These are phyloP conservation scores for Rhincodon typus DNA, from an alignment of 2,797 vertebrate species.

Conservation along the genomic window DNA sequence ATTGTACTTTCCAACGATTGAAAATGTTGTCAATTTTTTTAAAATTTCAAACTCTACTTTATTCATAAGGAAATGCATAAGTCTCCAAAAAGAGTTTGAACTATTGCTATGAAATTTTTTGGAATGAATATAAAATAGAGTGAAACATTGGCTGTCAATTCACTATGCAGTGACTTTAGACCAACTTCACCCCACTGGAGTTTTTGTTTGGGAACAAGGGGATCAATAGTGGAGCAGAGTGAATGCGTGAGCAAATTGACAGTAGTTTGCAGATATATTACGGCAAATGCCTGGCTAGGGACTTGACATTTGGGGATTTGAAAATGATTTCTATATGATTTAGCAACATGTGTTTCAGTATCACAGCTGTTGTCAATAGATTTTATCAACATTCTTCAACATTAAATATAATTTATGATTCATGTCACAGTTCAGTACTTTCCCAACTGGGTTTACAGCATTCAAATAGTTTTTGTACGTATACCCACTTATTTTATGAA, in stretches of 20 bases:
- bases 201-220: background rate
- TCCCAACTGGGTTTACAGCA: background rate
- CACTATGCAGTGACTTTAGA: background rate
- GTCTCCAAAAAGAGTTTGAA: too few species aligned
- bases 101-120: background rate
- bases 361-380: background rate
- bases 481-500: background rate
- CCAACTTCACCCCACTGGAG: background rate
- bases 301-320: background rate
- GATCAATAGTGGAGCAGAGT: background rate
- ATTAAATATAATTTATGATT: background rate
- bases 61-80: too few species aligned
- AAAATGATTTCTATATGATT: background rate
- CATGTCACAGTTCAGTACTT: background rate
- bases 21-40: background rate
- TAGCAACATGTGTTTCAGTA: background rate
- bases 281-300: background rate
- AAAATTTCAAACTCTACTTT: too few species aligned
- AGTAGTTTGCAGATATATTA: background rate
- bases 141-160: background rate
- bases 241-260: too few species aligned
- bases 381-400: background rate
- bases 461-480: background rate
- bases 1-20: background rate
- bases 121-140: background rate